Evolutionary conservation across 2,113 vertebrate genomes (phyloP).

Genomic region (Malurus elegans): DNA sequence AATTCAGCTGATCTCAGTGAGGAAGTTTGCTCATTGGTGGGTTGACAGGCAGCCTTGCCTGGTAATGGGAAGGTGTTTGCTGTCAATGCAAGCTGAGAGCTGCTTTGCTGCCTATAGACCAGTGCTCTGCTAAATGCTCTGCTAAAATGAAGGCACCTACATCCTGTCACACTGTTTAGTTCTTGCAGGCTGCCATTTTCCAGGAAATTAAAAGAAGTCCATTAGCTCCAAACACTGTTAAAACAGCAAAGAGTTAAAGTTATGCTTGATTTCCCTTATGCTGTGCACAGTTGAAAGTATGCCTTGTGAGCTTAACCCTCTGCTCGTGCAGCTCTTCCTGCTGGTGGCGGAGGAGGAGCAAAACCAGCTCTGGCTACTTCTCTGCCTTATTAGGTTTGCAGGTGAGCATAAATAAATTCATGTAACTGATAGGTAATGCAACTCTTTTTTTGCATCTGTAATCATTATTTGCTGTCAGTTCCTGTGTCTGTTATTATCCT

Average conservation of each 20-base stretch:
- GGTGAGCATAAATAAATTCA: neutral
- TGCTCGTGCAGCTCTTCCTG: neutral
- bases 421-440: neutral
- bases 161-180: constrained; percentile 72
- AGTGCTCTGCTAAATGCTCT: constrained; percentile 51
- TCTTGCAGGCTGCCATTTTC: neutral
- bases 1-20: neutral
- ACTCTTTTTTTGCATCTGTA: neutral
- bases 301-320: neutral
- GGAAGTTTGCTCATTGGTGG: neutral
- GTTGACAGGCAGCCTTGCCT: neutral
- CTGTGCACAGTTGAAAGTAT: neutral
- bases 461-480: neutral
- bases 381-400: neutral
- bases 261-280: neutral
- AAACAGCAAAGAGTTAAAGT: neutral
- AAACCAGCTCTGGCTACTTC: neutral
- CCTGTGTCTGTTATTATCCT: neutral
- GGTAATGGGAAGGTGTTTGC: neutral
- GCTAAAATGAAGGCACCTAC: constrained; percentile 72
- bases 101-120: constrained; percentile 26
- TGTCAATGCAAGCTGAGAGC: constrained; percentile 38
- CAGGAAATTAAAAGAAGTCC: neutral
- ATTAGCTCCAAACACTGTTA: neutral
- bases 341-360: neutral